Evolutionary conservation across 2,113 vertebrate genomes (phyloP), one percentile per base, ranked within the genome.

Genomic region (Apodemus speciosus): DNA sequence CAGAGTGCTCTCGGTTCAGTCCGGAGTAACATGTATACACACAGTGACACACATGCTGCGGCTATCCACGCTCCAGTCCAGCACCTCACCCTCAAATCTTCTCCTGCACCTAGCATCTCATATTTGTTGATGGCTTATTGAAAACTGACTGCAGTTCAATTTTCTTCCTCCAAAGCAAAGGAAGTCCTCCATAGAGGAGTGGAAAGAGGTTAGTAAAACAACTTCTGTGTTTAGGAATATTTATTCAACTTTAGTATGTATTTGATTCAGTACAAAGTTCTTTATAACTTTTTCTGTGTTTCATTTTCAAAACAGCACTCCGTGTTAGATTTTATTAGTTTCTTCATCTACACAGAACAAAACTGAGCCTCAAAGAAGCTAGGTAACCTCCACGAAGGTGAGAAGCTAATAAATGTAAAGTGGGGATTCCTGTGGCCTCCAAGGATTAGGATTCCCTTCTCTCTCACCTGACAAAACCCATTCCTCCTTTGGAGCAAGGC

Each of bases 111-210:
- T 51, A 77, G 43, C 38, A 88, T 8, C 69, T 49, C 2, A 9
- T 23, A 83, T 43, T 53, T 79, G 69, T 18, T 83, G 49, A 56
- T 38, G 85, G 58, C 79, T 71, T 69, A 91, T n/a, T 91, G 32
- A 91, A 14, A 21, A 75, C 40, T 89, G 72, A 69, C 49, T 92
- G 85, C 49, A 89, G 53, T 56, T 91, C 25, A 43, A 21, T 43
- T 92, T 87, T 56, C 76, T 46, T n/a, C 32, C 27, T 21, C 32
- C 66, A 93, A 88, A 94, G n/a, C 38, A 95, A 53, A 95, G 53
- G 66, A 38, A 51, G 8, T 38, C 10, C 27, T 85, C 58, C 27
- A 66, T 14, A 86, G 27, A 8, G 73, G 49, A 84, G 80, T 8
- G 10, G 23, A 86, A 64, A 25, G 35, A 86, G 25, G 40, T 3